Percentiles rank a stretch among this genome's conserved stretches.
Conservation (phyloP, 2,113 vertebrate species). For the Odocoileus hemionus region DNA sequence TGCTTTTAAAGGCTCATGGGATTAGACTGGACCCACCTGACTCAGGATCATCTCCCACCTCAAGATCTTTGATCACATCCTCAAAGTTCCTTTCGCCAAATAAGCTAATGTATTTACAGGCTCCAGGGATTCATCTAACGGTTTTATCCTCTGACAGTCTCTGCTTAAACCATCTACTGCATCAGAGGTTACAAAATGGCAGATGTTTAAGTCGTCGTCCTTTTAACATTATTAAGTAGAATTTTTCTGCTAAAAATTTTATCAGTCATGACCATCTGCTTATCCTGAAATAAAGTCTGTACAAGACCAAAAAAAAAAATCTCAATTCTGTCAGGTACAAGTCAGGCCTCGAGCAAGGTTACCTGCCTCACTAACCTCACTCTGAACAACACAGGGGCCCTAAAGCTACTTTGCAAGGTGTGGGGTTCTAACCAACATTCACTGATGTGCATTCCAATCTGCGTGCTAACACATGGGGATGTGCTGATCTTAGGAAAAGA, state of each 20-base stretch:
- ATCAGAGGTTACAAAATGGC: not conserved
- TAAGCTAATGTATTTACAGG: not conserved
- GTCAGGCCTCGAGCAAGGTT: not conserved
- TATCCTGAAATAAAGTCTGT: not conserved
- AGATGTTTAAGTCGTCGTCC: not conserved
- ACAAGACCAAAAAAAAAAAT: not conserved
- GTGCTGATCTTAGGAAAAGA: not conserved
- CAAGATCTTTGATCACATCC: not conserved
- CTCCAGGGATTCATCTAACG: not conserved
- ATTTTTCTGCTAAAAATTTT: not conserved
- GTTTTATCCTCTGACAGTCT: not conserved
- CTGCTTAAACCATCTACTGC: not conserved
- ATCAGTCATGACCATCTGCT: not conserved
- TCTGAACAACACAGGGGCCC: not conserved
- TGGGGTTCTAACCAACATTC: not conserved
- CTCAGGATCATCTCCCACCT: not conserved
- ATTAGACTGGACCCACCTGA: not conserved
- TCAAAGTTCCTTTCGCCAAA: not conserved
- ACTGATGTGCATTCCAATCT: not conserved
- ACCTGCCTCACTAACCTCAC: not conserved
- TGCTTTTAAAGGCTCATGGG: not conserved
- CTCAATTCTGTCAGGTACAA: not conserved
- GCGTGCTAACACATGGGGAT: not conserved
- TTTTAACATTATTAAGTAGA: not conserved
- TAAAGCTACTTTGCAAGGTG: not conserved